A percentile compares a stretch with the other conserved stretches of the same genome.
Evolutionary conservation across 2,888 invertebrate species (phyloP).

Genomic region (Eristalis tenax): DNA sequence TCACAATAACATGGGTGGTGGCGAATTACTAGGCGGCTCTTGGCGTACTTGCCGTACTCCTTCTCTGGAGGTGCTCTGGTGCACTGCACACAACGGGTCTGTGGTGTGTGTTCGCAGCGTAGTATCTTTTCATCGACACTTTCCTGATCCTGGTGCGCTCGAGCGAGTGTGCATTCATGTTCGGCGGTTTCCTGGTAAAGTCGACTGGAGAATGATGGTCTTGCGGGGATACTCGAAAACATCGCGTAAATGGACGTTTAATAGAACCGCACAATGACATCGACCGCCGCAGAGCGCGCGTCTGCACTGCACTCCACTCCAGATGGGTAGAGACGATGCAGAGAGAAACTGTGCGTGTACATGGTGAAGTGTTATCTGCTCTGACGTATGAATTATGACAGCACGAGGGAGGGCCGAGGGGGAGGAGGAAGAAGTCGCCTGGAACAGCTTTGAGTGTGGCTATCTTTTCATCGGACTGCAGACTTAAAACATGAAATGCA

Average conservation of each 20-base stretch:
- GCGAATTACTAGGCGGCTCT: constrained; percentile 57
- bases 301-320: neutral
- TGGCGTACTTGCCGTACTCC: neutral
- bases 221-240: constrained; percentile 2
- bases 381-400: constrained; percentile 64
- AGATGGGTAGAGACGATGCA: constrained; percentile 5
- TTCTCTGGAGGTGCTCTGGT: neutral
- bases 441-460: neutral
- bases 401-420: neutral
- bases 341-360: constrained; percentile 35
- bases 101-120: constrained; percentile 36
- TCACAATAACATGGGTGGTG: constrained; percentile 71
- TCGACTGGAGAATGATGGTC: constrained; percentile 5
- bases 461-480: constrained; percentile 14
- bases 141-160: constrained; percentile 34
- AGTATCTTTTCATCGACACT: constrained; percentile 70
- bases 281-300: neutral
- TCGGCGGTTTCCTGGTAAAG: constrained; percentile 12
- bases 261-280: constrained; percentile 56
- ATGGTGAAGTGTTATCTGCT: constrained; percentile 48
- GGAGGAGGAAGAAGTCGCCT: neutral
- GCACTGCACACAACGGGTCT: neutral
- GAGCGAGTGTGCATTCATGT: constrained; percentile 26
- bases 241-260: constrained; percentile 40
- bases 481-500: neutral